Conservation (phyloP, 2,113 vertebrate genomes). For the Fulmarus glacialis region DNA sequence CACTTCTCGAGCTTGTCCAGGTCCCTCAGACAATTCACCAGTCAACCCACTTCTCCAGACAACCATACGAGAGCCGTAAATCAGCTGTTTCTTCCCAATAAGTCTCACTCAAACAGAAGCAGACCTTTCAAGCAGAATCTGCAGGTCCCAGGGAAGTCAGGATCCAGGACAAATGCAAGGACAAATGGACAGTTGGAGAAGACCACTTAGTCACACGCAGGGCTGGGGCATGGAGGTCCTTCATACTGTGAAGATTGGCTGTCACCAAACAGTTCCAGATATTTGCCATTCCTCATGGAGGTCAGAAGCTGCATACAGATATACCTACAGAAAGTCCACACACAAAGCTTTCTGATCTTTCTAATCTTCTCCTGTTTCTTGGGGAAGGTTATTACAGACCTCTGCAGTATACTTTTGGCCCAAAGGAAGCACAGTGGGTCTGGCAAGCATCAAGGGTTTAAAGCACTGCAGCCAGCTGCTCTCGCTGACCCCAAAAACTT, state of each 20-base stretch:
- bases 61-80: not conserved
- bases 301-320: not conserved
- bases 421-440: not conserved
- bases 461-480: not conserved
- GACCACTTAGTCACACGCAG: fast-evolving
- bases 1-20: too few relatives aligned
- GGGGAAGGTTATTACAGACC: not conserved
- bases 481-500: not conserved
- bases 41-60: not conserved
- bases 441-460: not conserved
- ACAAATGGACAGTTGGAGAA: not conserved
- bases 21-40: too few relatives aligned
- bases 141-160: not conserved
- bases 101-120: not conserved
- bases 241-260: not conserved
- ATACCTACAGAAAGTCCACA: not conserved
- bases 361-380: not conserved
- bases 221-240: not conserved
- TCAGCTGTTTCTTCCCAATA: not conserved
- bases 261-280: not conserved
- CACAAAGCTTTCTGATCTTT: not conserved
- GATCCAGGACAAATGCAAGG: not conserved
- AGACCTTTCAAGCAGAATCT: not conserved
- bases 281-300: not conserved
- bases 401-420: not conserved